Conservation (phyloP, 2,888 invertebrate species). For the Drosophila antonietae region DNA sequence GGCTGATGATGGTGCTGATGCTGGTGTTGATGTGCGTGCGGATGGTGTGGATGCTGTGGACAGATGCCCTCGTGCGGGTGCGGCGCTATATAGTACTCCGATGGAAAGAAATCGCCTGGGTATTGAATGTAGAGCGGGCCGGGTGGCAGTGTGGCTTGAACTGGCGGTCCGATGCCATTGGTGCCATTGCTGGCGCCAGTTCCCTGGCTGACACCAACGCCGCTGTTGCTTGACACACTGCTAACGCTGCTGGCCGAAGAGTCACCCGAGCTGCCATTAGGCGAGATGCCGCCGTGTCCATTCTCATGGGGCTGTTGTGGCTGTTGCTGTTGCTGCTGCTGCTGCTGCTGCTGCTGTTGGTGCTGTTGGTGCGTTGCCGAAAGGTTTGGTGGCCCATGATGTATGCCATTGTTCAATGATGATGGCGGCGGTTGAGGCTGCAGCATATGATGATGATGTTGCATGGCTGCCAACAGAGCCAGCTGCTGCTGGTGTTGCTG, state of each 20-base stretch:
- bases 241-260: slow-evolving; percentile 75
- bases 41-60: slow-evolving; percentile 86
- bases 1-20: slow-evolving; percentile 86
- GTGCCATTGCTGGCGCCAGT: slow-evolving; percentile 67
- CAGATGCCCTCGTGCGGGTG: slow-evolving; percentile 85
- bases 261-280: slow-evolving; percentile 60
- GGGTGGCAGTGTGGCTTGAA: slow-evolving; percentile 69
- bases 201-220: slow-evolving; percentile 35
- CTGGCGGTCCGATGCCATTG: slow-evolving; percentile 71
- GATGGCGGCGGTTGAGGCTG: slow-evolving; percentile 40
- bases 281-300: slow-evolving; percentile 65
- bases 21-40: slow-evolving; percentile 85
- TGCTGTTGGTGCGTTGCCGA: slow-evolving; percentile 48
- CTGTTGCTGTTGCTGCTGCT: slow-evolving; percentile 51
- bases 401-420: slow-evolving; percentile 31
- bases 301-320: slow-evolving; percentile 69
- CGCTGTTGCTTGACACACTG: slow-evolving; percentile 71
- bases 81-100: slow-evolving; percentile 84
- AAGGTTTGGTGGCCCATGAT: slow-evolving; percentile 31
- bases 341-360: slow-evolving; percentile 52
- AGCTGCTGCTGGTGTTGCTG: slow-evolving; percentile 78
- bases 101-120: slow-evolving; percentile 83
- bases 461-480: slow-evolving; percentile 83
- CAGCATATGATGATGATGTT: slow-evolving; percentile 75
- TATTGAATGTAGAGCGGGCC: slow-evolving; percentile 84